Evolutionary conservation across 2,888 invertebrate genomes (phyloP), one percentile per base, ranked within the genome.

Genomic region (Myopa testacea): DNA sequence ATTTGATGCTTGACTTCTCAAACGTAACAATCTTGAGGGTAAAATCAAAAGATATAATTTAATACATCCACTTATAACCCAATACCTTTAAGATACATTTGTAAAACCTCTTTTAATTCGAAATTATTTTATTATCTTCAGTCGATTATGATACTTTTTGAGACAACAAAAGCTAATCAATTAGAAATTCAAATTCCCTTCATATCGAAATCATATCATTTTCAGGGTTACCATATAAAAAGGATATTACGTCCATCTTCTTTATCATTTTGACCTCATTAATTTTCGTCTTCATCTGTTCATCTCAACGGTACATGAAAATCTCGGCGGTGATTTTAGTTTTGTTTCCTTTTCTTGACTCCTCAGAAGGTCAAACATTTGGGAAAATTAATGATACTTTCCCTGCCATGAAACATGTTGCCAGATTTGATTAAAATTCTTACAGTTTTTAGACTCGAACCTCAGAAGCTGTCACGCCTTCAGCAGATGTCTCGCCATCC

Each of bases 361-460:
- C 40, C 50, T 10, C 52, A 16, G 55, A 55, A 55, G 55, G 55
- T 55, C 55, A 55, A n/a, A 55, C 5, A n/a, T 55, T 14, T 55
- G 5, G 5, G 55, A 55, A n/a, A 55, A 55, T 55, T 55, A 55
- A 55, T 55, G 55, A 55, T 55, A 6, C 55, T 55, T 3, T 5
- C 38, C 50, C 50, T 4, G 16, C 14, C 10, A 6, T 45, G 45
- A 45, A 45, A 45, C 45, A 45, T 45, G 65, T 55, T 55, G 55
- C 55, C 55, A 55, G 55, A 55, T 65, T 34, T 65, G 34, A 65
- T 65, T 65, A 65, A 65, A 65, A 37, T 65, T 65, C 26, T 16
- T 37, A 14, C 37, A 38, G 16, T 14, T 34, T 65, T 65, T 38
- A 34, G 8, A 62, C 62, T 62, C 62, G 62, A 14, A 8, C 10